A percentile compares a stretch with the other conserved stretches of the same genome.
phyloP scores from a whole-genome alignment of 2,888 invertebrate species.

The Endotricha flammealis region DNA sequence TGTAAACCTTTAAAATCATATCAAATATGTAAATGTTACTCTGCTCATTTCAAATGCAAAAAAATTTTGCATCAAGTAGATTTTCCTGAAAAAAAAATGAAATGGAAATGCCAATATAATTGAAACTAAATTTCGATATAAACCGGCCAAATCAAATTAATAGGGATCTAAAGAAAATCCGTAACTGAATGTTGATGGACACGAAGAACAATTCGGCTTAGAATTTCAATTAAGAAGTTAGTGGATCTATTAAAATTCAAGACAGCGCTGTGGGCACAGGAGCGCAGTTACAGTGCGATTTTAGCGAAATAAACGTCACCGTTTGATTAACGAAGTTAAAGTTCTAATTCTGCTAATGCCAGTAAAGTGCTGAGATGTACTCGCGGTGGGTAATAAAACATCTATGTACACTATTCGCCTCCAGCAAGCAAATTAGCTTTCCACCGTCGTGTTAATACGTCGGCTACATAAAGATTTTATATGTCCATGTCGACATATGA shows the following conservation, averaged over 20 bases:
- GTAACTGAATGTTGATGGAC: constrained; percentile 49
- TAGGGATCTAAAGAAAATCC: constrained; percentile 37
- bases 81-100: no score
- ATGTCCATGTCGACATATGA: no score
- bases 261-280: constrained; percentile 35
- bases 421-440: no score
- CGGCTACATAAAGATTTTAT: no score
- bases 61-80: no score
- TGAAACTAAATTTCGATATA: no score
- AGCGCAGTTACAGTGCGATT: constrained; percentile 42
- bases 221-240: constrained; percentile 60
- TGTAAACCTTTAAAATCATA: no score
- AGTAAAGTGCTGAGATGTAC: background rate
- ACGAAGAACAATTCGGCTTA: constrained; percentile 43
- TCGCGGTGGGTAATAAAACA: background rate
- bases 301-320: constrained; percentile 37
- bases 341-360: constrained; percentile 24
- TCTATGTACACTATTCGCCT: no score
- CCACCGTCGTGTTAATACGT: no score
- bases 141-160: constrained; percentile 38
- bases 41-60: no score
- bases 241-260: constrained; percentile 50
- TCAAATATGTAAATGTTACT: no score
- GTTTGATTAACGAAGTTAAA: constrained; percentile 32
- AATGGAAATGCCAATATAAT: no score